Percentiles rank a stretch among this genome's conserved stretches.
phyloP scores from a whole-genome alignment of 2,113 vertebrate genomes.

The Cranoglanis bouderius region DNA sequence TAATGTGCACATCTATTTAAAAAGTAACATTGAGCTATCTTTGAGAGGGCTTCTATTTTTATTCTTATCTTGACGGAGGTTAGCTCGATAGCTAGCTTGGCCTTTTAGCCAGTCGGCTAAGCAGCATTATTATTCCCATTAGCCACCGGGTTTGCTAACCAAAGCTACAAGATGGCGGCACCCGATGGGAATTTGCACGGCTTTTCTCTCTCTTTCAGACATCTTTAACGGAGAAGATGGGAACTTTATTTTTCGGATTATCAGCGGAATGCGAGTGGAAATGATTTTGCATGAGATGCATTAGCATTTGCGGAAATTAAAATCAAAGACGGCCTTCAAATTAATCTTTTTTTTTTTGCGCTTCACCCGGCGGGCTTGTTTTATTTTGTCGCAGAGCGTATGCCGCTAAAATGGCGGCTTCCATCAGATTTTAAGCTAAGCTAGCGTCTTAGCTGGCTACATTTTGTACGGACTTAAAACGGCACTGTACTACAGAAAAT shows the following conservation, averaged over 20 bases:
- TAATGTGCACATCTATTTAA: not conserved
- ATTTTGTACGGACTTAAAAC: not conserved
- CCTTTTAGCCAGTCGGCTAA: constrained; percentile 22
- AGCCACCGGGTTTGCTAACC: constrained; percentile 52
- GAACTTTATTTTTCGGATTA: not conserved
- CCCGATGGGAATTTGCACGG: constrained; percentile 57
- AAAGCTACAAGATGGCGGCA: constrained; percentile 77
- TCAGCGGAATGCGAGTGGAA: constrained; percentile 26
- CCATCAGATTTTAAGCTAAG: constrained; percentile 51
- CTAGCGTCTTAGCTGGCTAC: constrained; percentile 34
- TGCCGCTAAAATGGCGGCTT: constrained; percentile 69
- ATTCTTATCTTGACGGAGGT: constrained; percentile 1
- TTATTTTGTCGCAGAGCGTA: constrained; percentile 49
- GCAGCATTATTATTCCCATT: constrained; percentile 11
- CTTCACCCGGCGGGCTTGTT: constrained; percentile 42
- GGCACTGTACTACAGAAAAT: not conserved
- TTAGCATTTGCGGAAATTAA: not conserved
- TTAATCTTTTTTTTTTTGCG: not conserved
- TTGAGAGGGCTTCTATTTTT: constrained; percentile 14
- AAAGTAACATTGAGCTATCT: too few relatives aligned
- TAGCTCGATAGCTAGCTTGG: constrained; percentile 10
- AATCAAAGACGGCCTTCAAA: not conserved
- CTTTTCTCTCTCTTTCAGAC: constrained; percentile 44
- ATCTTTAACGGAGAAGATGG: constrained; percentile 46
- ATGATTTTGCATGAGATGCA: not conserved